A percentile compares a stretch with the other conserved stretches of the same genome.
Evolutionary conservation across 1,140 invertebrate species (phyloP).

Genomic region (Scylla paramamosain): DNA sequence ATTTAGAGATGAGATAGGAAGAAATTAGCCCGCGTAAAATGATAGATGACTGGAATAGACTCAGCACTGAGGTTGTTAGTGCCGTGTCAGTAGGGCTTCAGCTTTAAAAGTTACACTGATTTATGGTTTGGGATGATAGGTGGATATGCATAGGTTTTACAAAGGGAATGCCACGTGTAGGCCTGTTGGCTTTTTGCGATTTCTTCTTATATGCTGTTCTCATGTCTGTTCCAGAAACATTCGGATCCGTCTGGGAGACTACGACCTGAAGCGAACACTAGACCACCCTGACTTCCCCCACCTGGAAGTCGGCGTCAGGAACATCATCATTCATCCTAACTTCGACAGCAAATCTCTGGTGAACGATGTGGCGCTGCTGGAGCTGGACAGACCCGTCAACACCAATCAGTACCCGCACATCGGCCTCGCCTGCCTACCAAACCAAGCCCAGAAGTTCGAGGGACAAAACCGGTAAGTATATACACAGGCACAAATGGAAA

Average conservation of each 20-base stretch:
- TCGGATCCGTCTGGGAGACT: constrained; percentile 86
- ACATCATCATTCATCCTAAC: constrained; percentile 84
- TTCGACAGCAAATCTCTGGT: constrained; percentile 85
- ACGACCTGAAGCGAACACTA: constrained; percentile 83
- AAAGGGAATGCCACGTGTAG: too few relatives aligned
- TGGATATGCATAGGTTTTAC: too few relatives aligned
- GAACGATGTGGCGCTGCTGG: constrained; percentile 87
- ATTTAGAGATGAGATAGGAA: too few relatives aligned
- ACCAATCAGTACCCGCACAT: constrained; percentile 84
- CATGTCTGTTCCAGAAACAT: not conserved
- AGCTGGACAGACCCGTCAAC: constrained; percentile 83
- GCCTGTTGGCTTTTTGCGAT: too few relatives aligned
- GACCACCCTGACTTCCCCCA: constrained; percentile 83
- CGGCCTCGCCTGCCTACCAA: constrained; percentile 86
- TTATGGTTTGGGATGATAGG: too few relatives aligned
- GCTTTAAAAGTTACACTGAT: too few relatives aligned
- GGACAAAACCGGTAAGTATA: constrained; percentile 58
- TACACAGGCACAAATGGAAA: not conserved
- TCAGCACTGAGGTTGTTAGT: too few relatives aligned
- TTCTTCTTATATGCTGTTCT: too few relatives aligned
- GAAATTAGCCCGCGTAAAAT: too few relatives aligned
- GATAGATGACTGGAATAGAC: too few relatives aligned
- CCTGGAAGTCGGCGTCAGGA: constrained; percentile 83
- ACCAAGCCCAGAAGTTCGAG: constrained; percentile 82
- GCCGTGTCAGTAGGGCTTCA: too few relatives aligned